Evolutionary conservation across 2,113 vertebrate genomes (phyloP), one percentile per base, ranked within the genome.

Genomic region (Peromyscus polionotus): DNA sequence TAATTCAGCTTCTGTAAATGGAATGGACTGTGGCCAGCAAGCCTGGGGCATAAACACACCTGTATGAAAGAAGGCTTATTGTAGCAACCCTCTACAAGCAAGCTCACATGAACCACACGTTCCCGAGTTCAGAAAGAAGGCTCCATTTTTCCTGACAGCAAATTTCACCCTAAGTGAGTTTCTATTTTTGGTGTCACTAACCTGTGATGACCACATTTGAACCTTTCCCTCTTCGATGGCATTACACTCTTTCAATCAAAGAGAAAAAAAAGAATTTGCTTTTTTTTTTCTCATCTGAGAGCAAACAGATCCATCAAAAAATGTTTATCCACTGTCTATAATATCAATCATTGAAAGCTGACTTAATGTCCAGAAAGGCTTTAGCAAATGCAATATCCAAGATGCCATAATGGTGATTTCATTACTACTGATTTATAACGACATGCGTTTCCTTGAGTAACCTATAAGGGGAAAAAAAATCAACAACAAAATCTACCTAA

Each of bases 11-110:
- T 98, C 99, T 99, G 99, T 99, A 99, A 99, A 99, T 99, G 99
- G 99, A 99, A 99, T 99, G 99, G 99, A 99, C 99, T 99, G 98
- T 99, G 99, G 99, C 99, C 99, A 99, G 99, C 98, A 99, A 98
- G 99, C 99, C 99, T 99, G 99, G 98, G 99, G 99, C 99, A 99
- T 99, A 99, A 99, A 99, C 99, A 99, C 99, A 99, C 99, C 99
- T 99, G 99, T 99, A 99, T 99, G 99, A 99, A 99, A 99, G 99
- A 98, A 99, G 98, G 98, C 99, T 99, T 99, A 99, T 99, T 99
- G 99, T 99, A 99, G 99, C 99, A 99, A 99, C 99, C 98, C 98
- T 98, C 98, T 98, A 95, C 98, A 98, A 99, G 99, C 99, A 99
- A 99, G 99, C 98, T 99, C 98, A 97, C 98, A 97, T 99, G 99